These are phyloP conservation scores for Rhinogobius similis DNA, from an alignment of 2,113 vertebrate genomes.

Conservation along the genomic window DNA sequence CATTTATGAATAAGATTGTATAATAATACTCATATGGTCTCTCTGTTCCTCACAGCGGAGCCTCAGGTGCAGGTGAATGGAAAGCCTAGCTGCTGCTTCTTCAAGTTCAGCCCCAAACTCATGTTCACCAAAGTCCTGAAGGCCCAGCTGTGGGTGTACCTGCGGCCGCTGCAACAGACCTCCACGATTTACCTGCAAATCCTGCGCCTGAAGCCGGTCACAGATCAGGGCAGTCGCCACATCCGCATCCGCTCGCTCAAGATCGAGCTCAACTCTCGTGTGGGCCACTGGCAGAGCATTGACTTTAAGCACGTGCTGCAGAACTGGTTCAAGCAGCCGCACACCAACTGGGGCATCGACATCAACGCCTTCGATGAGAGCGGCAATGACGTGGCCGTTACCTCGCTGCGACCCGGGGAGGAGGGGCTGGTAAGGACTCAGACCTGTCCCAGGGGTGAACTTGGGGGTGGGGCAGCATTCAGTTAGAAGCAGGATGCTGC, in stretches of 20 bases:
- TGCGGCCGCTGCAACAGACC: slow-evolving; percentile 91
- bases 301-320: slow-evolving; percentile 98
- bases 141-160: slow-evolving; percentile 97
- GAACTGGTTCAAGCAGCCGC: slow-evolving; percentile 99
- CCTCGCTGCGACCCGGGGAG: slow-evolving; percentile 91
- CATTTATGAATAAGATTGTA: not conserved
- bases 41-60: slow-evolving; percentile 83
- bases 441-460: slow-evolving; percentile 63
- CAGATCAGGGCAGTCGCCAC: slow-evolving; percentile 91
- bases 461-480: not conserved
- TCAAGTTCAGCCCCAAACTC: slow-evolving; percentile 98
- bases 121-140: slow-evolving; percentile 99
- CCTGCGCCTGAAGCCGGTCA: slow-evolving; percentile 92
- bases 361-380: slow-evolving; percentile 97
- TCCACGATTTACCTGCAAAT: slow-evolving; percentile 97
- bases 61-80: slow-evolving; percentile 93
- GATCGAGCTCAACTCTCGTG: slow-evolving; percentile 92
- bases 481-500: not conserved
- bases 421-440: slow-evolving; percentile 93
- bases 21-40: slow-evolving; percentile 16
- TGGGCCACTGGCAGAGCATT: slow-evolving; percentile 98
- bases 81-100: slow-evolving; percentile 95
- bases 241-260: slow-evolving; percentile 97
- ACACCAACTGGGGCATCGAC: slow-evolving; percentile 98
- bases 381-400: slow-evolving; percentile 95